phyloP scores from a whole-genome alignment of 2,113 vertebrate species.

The Elachura formosa region DNA sequence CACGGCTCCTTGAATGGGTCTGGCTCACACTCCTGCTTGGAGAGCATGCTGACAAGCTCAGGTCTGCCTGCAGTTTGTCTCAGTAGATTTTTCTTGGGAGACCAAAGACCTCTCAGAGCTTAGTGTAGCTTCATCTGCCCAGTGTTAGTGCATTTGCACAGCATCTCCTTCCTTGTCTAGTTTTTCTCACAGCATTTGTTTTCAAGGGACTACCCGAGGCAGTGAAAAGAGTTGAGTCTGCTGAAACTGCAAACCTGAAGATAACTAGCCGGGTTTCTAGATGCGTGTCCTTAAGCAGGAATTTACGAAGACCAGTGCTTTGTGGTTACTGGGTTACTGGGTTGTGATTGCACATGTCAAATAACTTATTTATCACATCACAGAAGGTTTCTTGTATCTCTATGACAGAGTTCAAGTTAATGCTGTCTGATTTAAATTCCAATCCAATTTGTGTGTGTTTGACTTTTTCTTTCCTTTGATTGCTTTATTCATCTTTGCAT shows the following conservation, averaged over 20 bases:
- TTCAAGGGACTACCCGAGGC: neutral
- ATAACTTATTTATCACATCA: neutral
- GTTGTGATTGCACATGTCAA: neutral
- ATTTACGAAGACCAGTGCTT: neutral
- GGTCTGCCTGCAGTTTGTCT: neutral
- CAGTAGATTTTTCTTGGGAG: neutral
- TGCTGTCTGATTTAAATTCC: neutral
- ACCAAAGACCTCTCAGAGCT: neutral
- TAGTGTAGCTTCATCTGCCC: neutral
- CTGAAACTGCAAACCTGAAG: neutral
- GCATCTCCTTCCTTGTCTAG: neutral
- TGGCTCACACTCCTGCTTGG: neutral
- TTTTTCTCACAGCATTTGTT: neutral
- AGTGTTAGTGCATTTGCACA: neutral
- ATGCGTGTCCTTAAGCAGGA: neutral
- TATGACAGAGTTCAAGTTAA: neutral
- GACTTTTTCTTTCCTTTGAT: neutral
- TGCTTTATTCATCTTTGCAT: neutral
- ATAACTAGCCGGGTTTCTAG: neutral
- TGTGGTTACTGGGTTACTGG: neutral
- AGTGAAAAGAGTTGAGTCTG: neutral
- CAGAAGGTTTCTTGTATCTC: neutral
- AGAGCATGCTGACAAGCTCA: neutral
- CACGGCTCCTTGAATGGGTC: neutral
- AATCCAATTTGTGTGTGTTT: neutral